Evolutionary conservation across 2,113 vertebrate species (phyloP).

Genomic region (Amphilophus citrinellus): DNA sequence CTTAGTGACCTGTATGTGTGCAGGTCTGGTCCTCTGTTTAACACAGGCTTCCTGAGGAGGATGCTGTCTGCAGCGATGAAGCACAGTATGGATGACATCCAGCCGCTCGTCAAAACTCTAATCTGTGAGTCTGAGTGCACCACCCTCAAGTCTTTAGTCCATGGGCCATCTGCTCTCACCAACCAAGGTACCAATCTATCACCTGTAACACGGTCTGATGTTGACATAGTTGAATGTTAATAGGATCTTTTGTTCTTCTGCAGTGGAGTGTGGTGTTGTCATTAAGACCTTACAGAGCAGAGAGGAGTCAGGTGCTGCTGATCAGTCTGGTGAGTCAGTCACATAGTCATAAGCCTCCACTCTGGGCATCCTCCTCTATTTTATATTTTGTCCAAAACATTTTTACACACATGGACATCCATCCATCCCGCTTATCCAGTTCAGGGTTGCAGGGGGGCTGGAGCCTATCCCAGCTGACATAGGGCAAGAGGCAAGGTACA

Average conservation of each 20-base stretch:
- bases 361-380: background rate
- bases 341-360: background rate
- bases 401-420: background rate
- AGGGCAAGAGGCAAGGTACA: too few species aligned
- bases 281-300: slow-evolving; percentile 86
- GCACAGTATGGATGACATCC: slow-evolving; percentile 90
- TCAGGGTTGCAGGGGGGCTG: too few species aligned
- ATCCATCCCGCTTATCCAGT: too few species aligned
- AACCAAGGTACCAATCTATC: slow-evolving; percentile 86
- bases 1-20: background rate
- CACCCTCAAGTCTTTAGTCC: slow-evolving; percentile 83
- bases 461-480: too few species aligned
- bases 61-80: slow-evolving; percentile 91
- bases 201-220: background rate
- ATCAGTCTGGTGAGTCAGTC: slow-evolving; percentile 69
- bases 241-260: slow-evolving; percentile 37
- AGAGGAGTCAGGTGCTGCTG: slow-evolving; percentile 77
- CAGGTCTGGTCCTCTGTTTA: slow-evolving; percentile 93
- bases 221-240: background rate
- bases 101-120: slow-evolving; percentile 91
- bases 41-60: slow-evolving; percentile 91
- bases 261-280: slow-evolving; percentile 91
- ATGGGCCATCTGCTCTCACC: slow-evolving; percentile 74
- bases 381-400: background rate
- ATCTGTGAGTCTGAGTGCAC: slow-evolving; percentile 94